Percentiles rank a stretch among this genome's conserved stretches.
phyloP scores from a whole-genome alignment of 2,797 vertebrate species.

The Prionace glauca region DNA sequence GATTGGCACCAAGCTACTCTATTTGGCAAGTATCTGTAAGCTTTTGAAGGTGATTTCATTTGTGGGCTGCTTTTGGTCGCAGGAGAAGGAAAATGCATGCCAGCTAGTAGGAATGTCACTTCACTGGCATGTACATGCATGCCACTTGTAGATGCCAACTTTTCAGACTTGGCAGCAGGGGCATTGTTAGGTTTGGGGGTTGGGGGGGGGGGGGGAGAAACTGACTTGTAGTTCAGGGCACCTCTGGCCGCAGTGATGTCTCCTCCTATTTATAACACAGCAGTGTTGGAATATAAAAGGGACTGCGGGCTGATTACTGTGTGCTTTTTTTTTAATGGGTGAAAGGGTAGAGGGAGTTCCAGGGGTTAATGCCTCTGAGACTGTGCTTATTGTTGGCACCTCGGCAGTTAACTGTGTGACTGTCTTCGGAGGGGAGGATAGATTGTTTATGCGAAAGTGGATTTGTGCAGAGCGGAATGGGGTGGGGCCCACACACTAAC shows the following conservation, averaged over 20 bases:
- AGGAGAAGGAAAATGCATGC: no score
- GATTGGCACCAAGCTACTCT: neutral
- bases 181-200: neutral
- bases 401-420: neutral
- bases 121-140: no score
- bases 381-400: neutral
- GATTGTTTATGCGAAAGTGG: constrained; percentile 26
- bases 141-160: neutral
- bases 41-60: neutral
- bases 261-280: neutral
- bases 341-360: neutral
- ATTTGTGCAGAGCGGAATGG: neutral
- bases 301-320: neutral
- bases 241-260: neutral
- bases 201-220: neutral
- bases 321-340: neutral
- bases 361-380: neutral
- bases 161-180: neutral
- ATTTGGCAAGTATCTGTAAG: no score
- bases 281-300: neutral
- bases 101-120: neutral
- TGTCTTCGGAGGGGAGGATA: neutral
- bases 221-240: neutral
- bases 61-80: neutral
- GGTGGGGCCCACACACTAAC: neutral